Conservation (phyloP, 2,113 vertebrate genomes). For the Cygnus atratus region DNA sequence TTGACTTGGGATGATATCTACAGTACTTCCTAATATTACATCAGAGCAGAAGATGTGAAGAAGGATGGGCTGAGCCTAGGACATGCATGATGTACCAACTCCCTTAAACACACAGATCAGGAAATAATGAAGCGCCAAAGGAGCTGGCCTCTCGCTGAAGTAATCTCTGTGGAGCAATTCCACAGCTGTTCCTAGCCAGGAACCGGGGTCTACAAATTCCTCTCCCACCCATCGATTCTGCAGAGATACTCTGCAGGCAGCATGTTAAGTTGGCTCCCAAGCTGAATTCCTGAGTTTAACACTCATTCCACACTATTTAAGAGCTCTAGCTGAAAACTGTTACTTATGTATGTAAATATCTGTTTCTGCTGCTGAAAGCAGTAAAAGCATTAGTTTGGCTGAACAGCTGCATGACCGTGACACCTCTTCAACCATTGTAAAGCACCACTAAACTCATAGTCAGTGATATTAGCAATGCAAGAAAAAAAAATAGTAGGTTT, state of each 20-base stretch:
- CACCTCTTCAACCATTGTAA: neutral
- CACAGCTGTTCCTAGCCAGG: neutral
- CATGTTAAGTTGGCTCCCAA: constrained; percentile 11
- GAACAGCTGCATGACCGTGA: neutral
- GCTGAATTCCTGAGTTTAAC: constrained; percentile 29
- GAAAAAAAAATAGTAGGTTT: neutral
- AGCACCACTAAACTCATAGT: neutral
- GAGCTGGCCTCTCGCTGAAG: neutral
- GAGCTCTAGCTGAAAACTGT: neutral
- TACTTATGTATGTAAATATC: neutral
- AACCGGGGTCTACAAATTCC: neutral
- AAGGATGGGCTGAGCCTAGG: neutral
- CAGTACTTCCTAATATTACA: neutral
- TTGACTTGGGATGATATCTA: neutral
- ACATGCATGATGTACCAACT: neutral
- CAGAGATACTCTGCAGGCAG: constrained; percentile 16
- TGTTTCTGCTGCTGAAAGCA: constrained; percentile 7
- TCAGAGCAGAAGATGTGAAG: neutral
- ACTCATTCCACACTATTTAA: constrained; percentile 5
- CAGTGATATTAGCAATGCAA: neutral
- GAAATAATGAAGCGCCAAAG: neutral
- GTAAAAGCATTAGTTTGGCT: neutral
- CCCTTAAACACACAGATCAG: neutral
- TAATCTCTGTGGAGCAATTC: fast-evolving
- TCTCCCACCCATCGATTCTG: neutral